A percentile compares a stretch with the other conserved stretches of the same genome.
These are phyloP conservation scores for Sympetrum striolatum DNA, from an alignment of 2,888 invertebrate genomes.

Conservation along the genomic window DNA sequence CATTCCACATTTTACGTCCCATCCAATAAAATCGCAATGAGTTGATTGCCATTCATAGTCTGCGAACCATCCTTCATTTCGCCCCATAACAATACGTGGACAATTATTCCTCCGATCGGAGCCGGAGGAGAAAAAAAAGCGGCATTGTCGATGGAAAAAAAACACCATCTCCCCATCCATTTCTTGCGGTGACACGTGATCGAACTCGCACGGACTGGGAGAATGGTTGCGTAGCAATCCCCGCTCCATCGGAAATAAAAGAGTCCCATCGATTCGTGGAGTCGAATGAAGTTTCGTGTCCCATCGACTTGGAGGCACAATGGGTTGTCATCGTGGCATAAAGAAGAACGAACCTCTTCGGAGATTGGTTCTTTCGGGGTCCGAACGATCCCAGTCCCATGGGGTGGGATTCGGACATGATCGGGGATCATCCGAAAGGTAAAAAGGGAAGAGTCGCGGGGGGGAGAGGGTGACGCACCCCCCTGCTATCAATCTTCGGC, in stretches of 20 bases:
- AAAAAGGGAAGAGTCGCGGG: not conserved
- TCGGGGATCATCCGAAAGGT: constrained; percentile 1
- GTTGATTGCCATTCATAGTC: too few relatives aligned
- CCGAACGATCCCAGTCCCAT: constrained; percentile 27
- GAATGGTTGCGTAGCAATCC: constrained; percentile 18
- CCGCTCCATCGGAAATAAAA: constrained; percentile 15
- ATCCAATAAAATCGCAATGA: too few relatives aligned
- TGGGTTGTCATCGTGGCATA: constrained; percentile 39
- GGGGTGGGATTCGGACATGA: not conserved
- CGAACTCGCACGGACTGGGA: not conserved
- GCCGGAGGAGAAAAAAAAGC: not conserved
- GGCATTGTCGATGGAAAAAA: not conserved
- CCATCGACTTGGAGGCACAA: constrained; percentile 30
- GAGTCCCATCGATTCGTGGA: not conserved
- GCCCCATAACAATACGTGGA: too few relatives aligned
- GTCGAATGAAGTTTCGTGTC: constrained; percentile 39
- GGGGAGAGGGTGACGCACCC: not conserved
- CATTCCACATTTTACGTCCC: too few relatives aligned
- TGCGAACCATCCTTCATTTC: too few relatives aligned
- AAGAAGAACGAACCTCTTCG: constrained; percentile 21
- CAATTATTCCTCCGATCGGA: not conserved
- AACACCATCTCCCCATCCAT: not conserved
- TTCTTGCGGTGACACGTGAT: not conserved
- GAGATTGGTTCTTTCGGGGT: constrained; percentile 32
- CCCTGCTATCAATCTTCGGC: not conserved